Evolutionary conservation across 2,113 vertebrate genomes (phyloP), one percentile per base, ranked within the genome.

Genomic region (Dromaius novaehollandiae): DNA sequence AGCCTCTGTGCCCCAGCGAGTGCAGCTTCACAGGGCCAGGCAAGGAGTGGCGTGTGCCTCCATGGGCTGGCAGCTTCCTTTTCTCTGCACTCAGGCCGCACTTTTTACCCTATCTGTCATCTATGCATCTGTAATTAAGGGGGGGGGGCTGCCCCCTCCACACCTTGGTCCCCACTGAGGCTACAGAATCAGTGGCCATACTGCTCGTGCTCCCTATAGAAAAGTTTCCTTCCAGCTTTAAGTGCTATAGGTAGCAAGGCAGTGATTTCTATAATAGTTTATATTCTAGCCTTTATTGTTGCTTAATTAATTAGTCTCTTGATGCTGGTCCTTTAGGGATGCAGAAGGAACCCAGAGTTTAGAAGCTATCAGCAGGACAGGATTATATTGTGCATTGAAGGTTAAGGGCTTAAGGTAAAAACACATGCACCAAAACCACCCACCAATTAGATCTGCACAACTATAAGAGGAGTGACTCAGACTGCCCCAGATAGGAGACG

Each of bases 281-380:
- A 46, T 89, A 28, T 76, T 85, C 40, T 80, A 19, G 17, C 64
- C 50, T 66, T 84, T 78, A 56, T 48, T 66, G 64, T 50, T 77
- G 25, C 26, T 66, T 78, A 70, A 70, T 66, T 78, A 70, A 70
- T 88, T 70, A 81, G 44, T 74, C 64, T 70, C 58, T 74, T 50
- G 36, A 65, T 20, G 7, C 21, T 77, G 55, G 13, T 25, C 22
- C 16, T 78, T 63, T 28, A 24, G 50, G 16, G 38, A 28, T 16
- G 28, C 50, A 65, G 76, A 66, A 83, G 55, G 60, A 73, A 74
- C 53, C 7, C 30, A 26, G 13, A 15, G 30, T 71, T 68, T 10
- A 53, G 70, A 32, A 64, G 56, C n/a, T 68, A 14, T 56, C 48
- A 76, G 77, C 0, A 0, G 48, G 30, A 19, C 3, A 4, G 30